phyloP scores from a whole-genome alignment of 2,797 vertebrate species.

The Gymnothorax reevesii region DNA sequence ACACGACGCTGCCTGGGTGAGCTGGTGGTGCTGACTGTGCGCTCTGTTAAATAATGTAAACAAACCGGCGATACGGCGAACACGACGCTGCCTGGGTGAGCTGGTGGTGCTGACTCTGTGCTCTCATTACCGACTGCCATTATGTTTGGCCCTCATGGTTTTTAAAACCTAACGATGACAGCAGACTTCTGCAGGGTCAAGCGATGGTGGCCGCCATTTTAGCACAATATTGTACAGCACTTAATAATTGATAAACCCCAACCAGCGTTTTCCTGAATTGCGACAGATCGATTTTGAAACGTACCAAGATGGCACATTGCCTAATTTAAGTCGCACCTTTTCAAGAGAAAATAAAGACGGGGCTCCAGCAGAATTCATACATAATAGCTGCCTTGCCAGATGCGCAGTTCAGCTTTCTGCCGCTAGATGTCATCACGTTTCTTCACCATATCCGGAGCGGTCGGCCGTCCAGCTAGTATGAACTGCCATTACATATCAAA shows the following conservation, averaged over 20 bases:
- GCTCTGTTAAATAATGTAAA: no score
- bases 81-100: constrained; percentile 45
- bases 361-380: not conserved
- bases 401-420: no score
- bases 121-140: constrained; percentile 41
- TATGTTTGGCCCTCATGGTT: constrained; percentile 50
- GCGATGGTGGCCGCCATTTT: not conserved
- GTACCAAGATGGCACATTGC: not conserved
- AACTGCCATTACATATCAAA: no score
- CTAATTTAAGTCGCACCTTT: not conserved
- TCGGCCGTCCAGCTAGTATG: no score
- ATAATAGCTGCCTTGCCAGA: no score
- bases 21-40: constrained; percentile 26
- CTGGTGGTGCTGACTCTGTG: constrained; percentile 22
- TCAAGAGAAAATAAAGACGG: not conserved
- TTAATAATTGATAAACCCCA: not conserved
- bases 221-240: not conserved
- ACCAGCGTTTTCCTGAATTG: not conserved
- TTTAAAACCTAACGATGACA: constrained; percentile 23
- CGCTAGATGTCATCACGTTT: no score
- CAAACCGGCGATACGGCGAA: no score
- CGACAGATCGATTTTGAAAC: not conserved
- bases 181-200: not conserved
- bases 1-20: constrained; percentile 33
- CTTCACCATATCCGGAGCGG: no score